These are phyloP conservation scores for Drosophila lacicola DNA, from an alignment of 2,888 invertebrate species.

Conservation along the genomic window DNA sequence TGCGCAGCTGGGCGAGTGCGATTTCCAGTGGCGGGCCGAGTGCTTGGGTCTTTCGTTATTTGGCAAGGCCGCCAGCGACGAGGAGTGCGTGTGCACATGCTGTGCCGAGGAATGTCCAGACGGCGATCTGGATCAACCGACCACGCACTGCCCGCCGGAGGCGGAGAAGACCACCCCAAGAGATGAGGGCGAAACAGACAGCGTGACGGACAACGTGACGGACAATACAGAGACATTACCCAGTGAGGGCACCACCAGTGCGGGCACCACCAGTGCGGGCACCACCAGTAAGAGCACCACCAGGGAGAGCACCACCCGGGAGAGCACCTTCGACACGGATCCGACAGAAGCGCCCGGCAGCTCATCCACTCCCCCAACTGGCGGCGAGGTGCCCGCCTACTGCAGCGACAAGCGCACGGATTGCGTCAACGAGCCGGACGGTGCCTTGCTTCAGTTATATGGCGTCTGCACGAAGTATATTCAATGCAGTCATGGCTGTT, in stretches of 20 bases:
- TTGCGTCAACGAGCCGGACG: slow-evolving; percentile 34
- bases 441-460: slow-evolving; percentile 13
- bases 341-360: background rate
- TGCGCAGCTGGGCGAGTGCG: slow-evolving; percentile 63
- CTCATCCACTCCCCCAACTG: slow-evolving; percentile 8
- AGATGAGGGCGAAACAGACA: background rate
- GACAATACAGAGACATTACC: too few species aligned
- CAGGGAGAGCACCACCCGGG: slow-evolving; percentile 16
- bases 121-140: background rate
- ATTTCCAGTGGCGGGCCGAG: slow-evolving; percentile 65
- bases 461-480: slow-evolving; percentile 67
- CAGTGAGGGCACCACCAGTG: background rate
- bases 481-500: slow-evolving; percentile 60
- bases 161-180: slow-evolving; percentile 2
- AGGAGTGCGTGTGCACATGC: slow-evolving; percentile 55
- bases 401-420: slow-evolving; percentile 41
- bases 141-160: slow-evolving; percentile 28
- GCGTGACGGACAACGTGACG: too few species aligned
- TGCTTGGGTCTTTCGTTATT: slow-evolving; percentile 51
- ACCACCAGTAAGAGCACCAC: slow-evolving; percentile 7
- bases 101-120: slow-evolving; percentile 54
- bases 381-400: slow-evolving; percentile 20
- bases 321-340: slow-evolving; percentile 15
- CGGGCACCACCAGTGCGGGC: background rate
- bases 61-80: slow-evolving; percentile 14